Evolutionary conservation across 2,888 invertebrate species (phyloP).

Genomic region (Trissoscelio sp.): DNA sequence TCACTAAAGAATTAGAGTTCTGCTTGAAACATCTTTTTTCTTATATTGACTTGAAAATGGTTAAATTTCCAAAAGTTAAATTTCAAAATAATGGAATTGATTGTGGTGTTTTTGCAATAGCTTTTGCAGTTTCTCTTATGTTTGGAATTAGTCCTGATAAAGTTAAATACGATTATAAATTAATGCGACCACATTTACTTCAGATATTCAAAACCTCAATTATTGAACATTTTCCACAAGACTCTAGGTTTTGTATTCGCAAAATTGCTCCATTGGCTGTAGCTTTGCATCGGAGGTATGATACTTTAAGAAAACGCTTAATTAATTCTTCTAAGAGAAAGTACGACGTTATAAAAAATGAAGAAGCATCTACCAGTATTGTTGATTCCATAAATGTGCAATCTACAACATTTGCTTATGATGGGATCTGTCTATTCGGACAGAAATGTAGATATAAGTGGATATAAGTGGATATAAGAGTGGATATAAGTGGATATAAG

Average conservation of each 20-base stretch:
- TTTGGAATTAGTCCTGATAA: constrained; percentile 15
- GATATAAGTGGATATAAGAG: no score
- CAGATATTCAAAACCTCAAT: not conserved
- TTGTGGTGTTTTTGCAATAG: constrained; percentile 33
- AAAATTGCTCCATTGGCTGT: constrained; percentile 4
- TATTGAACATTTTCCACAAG: constrained; percentile 30
- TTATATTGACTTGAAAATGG: constrained; percentile 7
- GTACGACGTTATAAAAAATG: not conserved
- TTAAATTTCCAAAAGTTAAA: constrained; percentile 33
- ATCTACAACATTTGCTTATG: not conserved
- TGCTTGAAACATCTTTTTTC: constrained; percentile 21
- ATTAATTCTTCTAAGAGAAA: not conserved
- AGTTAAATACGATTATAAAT: constrained; percentile 15
- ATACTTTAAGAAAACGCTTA: constrained; percentile 1
- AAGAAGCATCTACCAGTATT: not conserved
- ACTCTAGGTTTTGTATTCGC: not conserved
- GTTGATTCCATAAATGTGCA: constrained; percentile 2
- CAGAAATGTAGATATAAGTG: no score
- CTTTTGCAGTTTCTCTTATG: constrained; percentile 14
- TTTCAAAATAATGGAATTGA: constrained; percentile 11
- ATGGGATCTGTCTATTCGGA: no score
- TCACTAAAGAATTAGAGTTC: constrained; percentile 14
- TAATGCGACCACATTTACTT: constrained; percentile 13
- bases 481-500: no score
- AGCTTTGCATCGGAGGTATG: not conserved